Conservation (phyloP, 2,888 invertebrate genomes). For the Mactromeris polynyma region DNA sequence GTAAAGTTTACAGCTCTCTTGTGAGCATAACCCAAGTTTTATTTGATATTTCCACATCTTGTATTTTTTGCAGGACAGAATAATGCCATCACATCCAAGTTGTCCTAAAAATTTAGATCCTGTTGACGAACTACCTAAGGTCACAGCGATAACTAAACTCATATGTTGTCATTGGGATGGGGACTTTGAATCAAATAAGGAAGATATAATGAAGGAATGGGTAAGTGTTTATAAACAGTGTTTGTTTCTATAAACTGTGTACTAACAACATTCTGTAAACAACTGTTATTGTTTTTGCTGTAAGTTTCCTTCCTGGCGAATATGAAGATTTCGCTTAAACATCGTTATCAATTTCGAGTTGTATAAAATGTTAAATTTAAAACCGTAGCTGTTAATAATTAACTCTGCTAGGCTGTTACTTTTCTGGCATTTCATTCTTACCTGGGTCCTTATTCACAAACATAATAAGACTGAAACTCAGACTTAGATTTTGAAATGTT, state of each 20-base stretch:
- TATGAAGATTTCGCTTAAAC: neutral
- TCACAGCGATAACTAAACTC: constrained; percentile 25
- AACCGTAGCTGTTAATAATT: no score
- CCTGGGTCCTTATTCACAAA: no score
- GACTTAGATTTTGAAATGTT: no score
- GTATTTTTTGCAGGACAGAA: constrained; percentile 1
- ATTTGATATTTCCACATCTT: no score
- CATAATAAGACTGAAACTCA: no score
- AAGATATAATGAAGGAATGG: constrained; percentile 25
- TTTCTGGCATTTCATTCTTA: no score
- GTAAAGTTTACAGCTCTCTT: neutral
- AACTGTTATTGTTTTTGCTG: no score
- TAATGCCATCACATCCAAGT: neutral
- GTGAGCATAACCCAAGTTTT: neutral
- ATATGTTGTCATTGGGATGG: constrained; percentile 31
- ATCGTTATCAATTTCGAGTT: no score
- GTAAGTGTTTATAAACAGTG: neutral
- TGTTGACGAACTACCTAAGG: constrained; percentile 18
- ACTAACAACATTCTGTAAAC: neutral
- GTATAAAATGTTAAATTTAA: no score
- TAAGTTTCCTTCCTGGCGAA: neutral
- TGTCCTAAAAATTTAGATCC: neutral
- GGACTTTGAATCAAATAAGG: neutral
- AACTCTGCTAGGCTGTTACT: no score
- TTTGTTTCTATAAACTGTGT: neutral